A percentile compares a stretch with the other conserved stretches of the same genome.
Conservation (phyloP, 1,140 invertebrate genomes). For the Polypedilum pembai region DNA sequence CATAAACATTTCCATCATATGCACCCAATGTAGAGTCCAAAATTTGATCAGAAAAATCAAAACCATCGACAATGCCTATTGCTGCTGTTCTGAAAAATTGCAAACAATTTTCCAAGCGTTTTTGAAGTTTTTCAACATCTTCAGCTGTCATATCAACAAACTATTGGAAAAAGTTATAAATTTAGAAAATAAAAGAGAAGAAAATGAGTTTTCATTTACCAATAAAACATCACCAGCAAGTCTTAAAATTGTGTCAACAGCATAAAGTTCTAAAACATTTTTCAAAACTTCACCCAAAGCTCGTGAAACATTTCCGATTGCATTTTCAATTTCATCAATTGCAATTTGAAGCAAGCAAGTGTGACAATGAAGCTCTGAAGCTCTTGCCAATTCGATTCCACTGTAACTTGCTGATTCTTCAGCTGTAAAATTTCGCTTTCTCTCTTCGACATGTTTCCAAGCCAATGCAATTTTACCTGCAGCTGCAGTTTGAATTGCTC, state of each 20-base stretch:
- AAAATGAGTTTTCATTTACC: neutral
- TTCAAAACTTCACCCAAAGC: conserved; percentile 55
- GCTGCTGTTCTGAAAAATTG: conserved; percentile 62
- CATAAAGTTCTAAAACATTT: conserved; percentile 68
- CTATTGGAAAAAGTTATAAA: conserved; percentile 43
- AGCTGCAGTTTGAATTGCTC: conserved; percentile 59
- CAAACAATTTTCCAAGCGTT: conserved; percentile 50
- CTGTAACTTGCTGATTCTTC: conserved; percentile 80
- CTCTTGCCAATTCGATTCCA: conserved; percentile 66
- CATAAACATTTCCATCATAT: conserved; percentile 87
- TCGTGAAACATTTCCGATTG: conserved; percentile 46
- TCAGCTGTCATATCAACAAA: conserved; percentile 56
- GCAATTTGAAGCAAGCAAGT: conserved; percentile 63
- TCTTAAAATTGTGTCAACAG: conserved; percentile 64
- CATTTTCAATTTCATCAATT: conserved; percentile 47
- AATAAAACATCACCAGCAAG: conserved; percentile 62
- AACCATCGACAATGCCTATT: conserved; percentile 84
- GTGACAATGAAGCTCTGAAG: conserved; percentile 73
- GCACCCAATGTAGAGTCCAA: conserved; percentile 75
- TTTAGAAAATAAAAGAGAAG: neutral
- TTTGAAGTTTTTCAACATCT: conserved; percentile 57
- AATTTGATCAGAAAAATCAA: conserved; percentile 77
- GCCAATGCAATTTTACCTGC: conserved; percentile 64
- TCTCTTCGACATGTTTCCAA: conserved; percentile 56
- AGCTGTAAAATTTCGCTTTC: conserved; percentile 48